Base-by-base conservation (phyloP, 1,140 invertebrate genomes). In the Temnothorax curvispinosus region DNA sequence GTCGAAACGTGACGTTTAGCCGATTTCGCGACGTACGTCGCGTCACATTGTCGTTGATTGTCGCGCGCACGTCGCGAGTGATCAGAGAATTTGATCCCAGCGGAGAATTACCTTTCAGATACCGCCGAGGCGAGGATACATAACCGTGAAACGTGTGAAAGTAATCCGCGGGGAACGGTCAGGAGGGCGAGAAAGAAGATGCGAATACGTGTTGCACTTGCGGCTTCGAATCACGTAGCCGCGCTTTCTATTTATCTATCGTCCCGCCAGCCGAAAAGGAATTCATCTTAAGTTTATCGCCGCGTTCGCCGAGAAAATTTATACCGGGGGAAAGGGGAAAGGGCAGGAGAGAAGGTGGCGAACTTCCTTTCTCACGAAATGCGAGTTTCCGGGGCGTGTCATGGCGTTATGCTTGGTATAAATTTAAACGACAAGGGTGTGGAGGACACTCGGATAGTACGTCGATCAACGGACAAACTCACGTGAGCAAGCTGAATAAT, bases 361-460 rank as follows among this genome's bases (percentile, higher is more conserved):
- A 60, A 58, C 54, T 84, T 84, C 80, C 80, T 84, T 84, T 84
- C 80, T 84, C 80, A 84, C 54, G 80, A 84, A 84, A 75, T 74
- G 54, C 54, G 80, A 84, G 69, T 75, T 84, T 84, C 80, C 80
- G 80, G 80, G 80, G 80, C 80, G 80, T 84, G 80, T 74, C 69
- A 35, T 13, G 67, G 52, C 52, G 18, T 84, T 84, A 84, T 84
- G 54, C 54, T 47, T 6, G 41, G 80, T 74, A 84, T 74, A 84
- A 84, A 84, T 84, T 69, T 84, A 32, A 84, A 41, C 69, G 69
- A 71, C 69, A 72, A 72, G 41, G 41, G 80, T 8, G 41, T 47
- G 52, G 76, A 52, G 77, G 62, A 67, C 62, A 67, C 21, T 80
- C 18, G 54, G 41, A 74, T 47, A 11, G 27, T 60, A 35, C 54